Base-by-base conservation (phyloP, 2,888 invertebrate genomes). In the Drosophila lutescens region DNA sequence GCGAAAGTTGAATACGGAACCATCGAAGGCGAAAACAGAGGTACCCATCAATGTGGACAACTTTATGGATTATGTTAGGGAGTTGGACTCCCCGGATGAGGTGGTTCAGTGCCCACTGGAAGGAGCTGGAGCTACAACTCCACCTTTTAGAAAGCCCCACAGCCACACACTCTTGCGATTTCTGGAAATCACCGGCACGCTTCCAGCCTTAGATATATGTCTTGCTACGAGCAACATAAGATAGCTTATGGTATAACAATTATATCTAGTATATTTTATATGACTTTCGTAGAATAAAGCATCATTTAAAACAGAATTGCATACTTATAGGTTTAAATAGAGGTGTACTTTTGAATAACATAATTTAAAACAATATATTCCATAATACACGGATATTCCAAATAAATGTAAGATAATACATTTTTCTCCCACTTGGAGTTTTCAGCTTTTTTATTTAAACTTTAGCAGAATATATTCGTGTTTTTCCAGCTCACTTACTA, bases 1-100 rank as follows among this genome's bases (percentile, higher is more conserved):
- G 72, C 94, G 86, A 5, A 90, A 91, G 67, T 50, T 91, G 2
- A 78, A 90, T 60, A 34, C 60, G 1, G 77, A 15, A 1, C 53
- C 30, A 10, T 8, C 68, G 0, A 73, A 75, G 12, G 13, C 49
- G 7, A 56, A 57, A 8, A 66, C 44, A 5, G 76, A 77, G 38
- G 34, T 55, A 4, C 61, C 86, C 17, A 54, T 83, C 1, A 79
- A 72, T 65, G 76, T 88, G 57, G 89, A 86, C 12, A 88, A 89
- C 41, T 88, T 86, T 46, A 86, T 88, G 86, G 84, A 88, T 8
- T 89, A 79, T 76, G 86, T 88, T 20, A 76, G 89, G 26, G 79
- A 88, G 26, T 13, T 84, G 61, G 83, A 86, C 8, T 8, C 53
- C 0, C 54, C 74, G 7, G 47, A 53, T 9, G 72, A 66, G n/a